These are phyloP conservation scores for Alethe castanea DNA, from an alignment of 2,113 vertebrate genomes.

Conservation along the genomic window DNA sequence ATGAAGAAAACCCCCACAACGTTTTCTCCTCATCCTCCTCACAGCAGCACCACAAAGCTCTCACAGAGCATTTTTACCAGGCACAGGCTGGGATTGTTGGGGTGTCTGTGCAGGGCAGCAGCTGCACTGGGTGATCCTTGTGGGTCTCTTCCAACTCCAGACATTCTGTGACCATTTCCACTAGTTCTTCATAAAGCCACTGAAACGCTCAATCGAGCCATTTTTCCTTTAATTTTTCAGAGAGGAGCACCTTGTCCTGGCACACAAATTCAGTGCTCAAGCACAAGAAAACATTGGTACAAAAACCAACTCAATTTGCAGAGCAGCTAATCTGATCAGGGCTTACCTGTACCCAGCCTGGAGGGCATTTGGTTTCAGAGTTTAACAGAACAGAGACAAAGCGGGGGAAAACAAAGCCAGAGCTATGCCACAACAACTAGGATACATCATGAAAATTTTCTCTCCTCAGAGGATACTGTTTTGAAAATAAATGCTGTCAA, in stretches of 20 bases:
- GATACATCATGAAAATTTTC: neutral
- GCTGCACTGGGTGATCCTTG: neutral
- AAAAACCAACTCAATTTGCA: neutral
- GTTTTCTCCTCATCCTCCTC: neutral
- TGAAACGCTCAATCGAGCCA: neutral
- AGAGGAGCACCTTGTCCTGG: neutral
- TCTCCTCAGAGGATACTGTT: neutral
- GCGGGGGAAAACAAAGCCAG: neutral
- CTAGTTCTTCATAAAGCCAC: neutral
- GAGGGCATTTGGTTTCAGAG: neutral
- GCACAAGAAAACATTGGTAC: neutral
- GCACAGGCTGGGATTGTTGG: neutral
- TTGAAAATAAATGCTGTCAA: neutral
- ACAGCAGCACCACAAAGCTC: fast-evolving
- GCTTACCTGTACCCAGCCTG: constrained; percentile 40
- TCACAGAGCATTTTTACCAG: neutral
- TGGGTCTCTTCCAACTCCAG: neutral
- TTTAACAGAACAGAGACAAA: neutral
- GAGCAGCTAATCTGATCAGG: neutral
- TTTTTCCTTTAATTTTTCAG: neutral
- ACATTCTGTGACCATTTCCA: neutral
- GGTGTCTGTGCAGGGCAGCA: neutral
- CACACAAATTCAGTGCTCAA: neutral
- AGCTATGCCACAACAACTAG: neutral
- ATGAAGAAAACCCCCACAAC: neutral